phyloP scores from a whole-genome alignment of 2,113 vertebrate species.

The Megaleporinus macrocephalus region DNA sequence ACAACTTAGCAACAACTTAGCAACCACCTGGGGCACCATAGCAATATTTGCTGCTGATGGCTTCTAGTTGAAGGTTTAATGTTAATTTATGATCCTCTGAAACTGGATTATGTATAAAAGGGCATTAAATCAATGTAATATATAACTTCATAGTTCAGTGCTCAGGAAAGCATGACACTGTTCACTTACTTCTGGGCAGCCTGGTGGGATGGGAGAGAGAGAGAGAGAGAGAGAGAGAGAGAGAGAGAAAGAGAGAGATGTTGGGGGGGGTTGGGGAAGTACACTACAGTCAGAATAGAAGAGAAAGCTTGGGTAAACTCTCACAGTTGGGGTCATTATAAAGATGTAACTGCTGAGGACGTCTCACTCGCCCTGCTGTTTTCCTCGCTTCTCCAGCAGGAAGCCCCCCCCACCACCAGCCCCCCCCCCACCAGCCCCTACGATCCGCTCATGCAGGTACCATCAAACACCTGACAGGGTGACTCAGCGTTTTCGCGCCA shows the following conservation, averaged over 20 bases:
- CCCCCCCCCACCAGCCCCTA: background rate
- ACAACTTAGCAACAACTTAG: too few relatives aligned
- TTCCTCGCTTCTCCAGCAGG: background rate
- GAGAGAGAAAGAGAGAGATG: background rate
- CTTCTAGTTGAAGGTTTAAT: too few relatives aligned
- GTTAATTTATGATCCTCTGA: too few relatives aligned
- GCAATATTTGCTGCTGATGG: too few relatives aligned
- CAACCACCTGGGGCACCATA: too few relatives aligned
- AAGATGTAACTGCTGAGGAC: slow-evolving; percentile 11
- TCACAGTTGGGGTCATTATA: slow-evolving; percentile 8
- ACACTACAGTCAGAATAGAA: slow-evolving; percentile 13
- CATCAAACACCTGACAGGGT: slow-evolving; percentile 38
- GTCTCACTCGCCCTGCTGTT: background rate
- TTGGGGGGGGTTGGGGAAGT: slow-evolving; percentile 32
- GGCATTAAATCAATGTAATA: too few relatives aligned
- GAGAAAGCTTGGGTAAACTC: background rate
- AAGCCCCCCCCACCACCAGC: background rate
- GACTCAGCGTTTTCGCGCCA: slow-evolving; percentile 40
- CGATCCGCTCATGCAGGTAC: slow-evolving; percentile 5
- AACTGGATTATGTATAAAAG: too few relatives aligned
- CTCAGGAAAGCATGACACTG: too few relatives aligned
- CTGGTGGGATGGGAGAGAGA: too few relatives aligned
- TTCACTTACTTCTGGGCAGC: too few relatives aligned
- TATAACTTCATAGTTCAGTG: too few relatives aligned
- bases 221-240: background rate